Base-by-base conservation (phyloP, 2,113 vertebrate genomes). In the Heterochromis multidens region DNA sequence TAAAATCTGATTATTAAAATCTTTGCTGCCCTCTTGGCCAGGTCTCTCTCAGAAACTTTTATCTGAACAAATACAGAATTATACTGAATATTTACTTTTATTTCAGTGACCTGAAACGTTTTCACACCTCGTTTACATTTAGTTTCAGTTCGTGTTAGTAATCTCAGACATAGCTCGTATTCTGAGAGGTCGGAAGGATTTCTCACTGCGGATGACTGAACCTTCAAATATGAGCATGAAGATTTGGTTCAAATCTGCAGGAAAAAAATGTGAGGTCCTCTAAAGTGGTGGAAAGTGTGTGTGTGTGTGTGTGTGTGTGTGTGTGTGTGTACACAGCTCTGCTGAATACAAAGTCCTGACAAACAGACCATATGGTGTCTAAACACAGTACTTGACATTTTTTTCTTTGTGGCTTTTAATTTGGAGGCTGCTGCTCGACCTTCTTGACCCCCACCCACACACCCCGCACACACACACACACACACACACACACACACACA, bases 351-450 rank as follows among this genome's bases (percentile, higher is more conserved):
- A 12, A 54, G 19, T 54, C 49, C 49, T n/a, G 54, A 93, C 91
- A 93, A 13, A 86, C 43, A 37, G 80, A 94, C 97, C 96, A 95
- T 89, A 95, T 91, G 88, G 95, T 89, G 87, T 79, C 90, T 87
- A 86, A 88, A 95, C 87, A 95, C 87, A 87, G 86, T 40, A 33
- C 94, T 95, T 95, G 95, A 95, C 95, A 95, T 94, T 95, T 94
- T 89, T 90, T 95, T 93, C 7, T 56, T 52, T 84, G 57, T 14
- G 27, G 74, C 85, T 93, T 94, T 94, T 93, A 94, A 91, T 93
- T 94, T 94, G 84, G 81, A 90, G 80, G 77, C 92, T 88, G 87
- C 86, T 80, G 87, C 91, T 90, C 72, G 9, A 84, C 87, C 88
- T 82, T 90, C 90, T 92, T 79, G 86, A 84, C 87, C 89, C 61